Conservation (phyloP, 1,140 invertebrate species). For the Hetaerina americana region DNA sequence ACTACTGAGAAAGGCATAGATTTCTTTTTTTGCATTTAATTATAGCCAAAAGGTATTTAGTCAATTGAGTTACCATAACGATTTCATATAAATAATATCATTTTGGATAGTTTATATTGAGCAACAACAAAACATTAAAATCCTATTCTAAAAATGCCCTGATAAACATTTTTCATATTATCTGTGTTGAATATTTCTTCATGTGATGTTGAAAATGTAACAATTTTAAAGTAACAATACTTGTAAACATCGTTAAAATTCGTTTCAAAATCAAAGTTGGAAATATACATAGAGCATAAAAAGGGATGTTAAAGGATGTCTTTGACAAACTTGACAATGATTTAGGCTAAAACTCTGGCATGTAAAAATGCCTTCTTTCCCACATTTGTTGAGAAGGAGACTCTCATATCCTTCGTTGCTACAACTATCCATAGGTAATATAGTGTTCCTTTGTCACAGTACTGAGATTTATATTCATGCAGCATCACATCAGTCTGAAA, state of each 20-base stretch:
- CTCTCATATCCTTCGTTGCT: too few species aligned
- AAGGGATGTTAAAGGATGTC: too few species aligned
- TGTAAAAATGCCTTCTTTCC: neutral
- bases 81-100: neutral
- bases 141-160: neutral
- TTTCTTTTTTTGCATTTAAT: too few species aligned
- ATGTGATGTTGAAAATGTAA: neutral
- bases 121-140: neutral
- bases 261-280: too few species aligned
- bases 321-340: too few species aligned
- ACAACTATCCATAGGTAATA: too few species aligned
- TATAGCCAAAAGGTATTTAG: too few species aligned
- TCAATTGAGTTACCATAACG: too few species aligned
- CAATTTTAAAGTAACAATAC: neutral
- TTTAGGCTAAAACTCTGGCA: neutral
- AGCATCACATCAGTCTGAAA: neutral
- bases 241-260: neutral
- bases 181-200: neutral
- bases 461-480: neutral
- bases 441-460: neutral
- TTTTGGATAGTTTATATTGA: neutral
- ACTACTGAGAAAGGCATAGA: neutral
- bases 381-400: neutral
- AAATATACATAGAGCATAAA: too few species aligned
- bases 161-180: neutral